These are phyloP conservation scores for Cryptotermes secundus DNA, from an alignment of 1,140 invertebrate genomes.

Conservation along the genomic window DNA sequence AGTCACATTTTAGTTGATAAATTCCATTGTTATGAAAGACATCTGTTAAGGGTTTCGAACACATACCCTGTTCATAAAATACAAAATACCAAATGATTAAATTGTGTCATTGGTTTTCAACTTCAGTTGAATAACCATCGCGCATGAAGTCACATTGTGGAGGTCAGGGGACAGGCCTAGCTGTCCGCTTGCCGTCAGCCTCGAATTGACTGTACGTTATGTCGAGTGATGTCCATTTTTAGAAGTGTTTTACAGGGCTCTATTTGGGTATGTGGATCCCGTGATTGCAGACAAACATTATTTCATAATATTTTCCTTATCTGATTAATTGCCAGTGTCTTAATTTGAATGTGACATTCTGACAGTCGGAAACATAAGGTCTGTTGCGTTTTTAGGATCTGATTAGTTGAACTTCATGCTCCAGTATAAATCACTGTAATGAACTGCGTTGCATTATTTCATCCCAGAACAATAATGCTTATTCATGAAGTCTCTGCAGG, in stretches of 20 bases:
- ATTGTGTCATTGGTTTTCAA: no score
- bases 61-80: no score
- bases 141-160: no score
- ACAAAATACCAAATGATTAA: no score
- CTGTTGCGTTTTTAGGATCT: neutral
- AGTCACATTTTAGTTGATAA: no score
- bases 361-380: neutral
- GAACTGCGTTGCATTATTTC: neutral
- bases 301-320: neutral
- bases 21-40: no score
- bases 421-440: neutral
- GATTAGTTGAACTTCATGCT: neutral
- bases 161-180: neutral
- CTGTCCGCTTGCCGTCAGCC: neutral
- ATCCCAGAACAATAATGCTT: neutral
- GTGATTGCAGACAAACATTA: neutral
- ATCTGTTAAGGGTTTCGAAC: no score
- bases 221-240: neutral
- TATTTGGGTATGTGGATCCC: neutral
- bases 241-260: neutral
- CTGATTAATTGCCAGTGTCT: neutral
- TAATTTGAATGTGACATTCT: neutral
- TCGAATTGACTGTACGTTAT: neutral
- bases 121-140: no score
- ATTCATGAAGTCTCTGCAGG: neutral